A percentile compares a stretch with the other conserved stretches of the same genome.
These are phyloP conservation scores for Erpobdella octoculata DNA, from an alignment of 2,888 invertebrate genomes.

Conservation along the genomic window DNA sequence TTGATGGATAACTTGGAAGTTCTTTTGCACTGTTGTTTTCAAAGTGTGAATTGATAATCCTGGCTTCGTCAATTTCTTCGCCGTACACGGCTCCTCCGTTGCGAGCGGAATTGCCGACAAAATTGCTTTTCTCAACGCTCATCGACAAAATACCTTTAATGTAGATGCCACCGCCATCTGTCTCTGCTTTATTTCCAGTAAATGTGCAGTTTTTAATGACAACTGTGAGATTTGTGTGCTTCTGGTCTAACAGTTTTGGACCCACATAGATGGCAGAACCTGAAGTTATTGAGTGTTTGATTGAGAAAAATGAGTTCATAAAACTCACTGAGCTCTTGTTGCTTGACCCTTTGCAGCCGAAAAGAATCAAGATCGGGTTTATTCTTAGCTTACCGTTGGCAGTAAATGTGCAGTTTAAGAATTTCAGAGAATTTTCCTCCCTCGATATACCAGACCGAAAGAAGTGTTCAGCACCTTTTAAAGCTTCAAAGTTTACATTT, in stretches of 20 bases:
- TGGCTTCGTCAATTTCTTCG: background rate
- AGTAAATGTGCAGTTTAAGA: background rate
- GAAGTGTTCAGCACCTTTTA: background rate
- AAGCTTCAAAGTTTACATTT: background rate
- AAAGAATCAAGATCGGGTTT: background rate
- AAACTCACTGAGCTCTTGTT: background rate
- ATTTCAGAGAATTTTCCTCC: background rate
- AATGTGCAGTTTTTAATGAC: background rate
- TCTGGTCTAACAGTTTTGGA: background rate
- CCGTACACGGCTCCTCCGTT: background rate
- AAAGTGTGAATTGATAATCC: background rate
- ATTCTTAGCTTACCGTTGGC: background rate
- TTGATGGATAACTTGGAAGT: background rate
- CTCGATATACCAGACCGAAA: background rate
- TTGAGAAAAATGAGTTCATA: background rate
- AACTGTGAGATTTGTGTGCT: background rate
- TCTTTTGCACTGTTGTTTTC: background rate
- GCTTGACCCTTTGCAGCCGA: background rate
- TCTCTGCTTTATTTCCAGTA: background rate
- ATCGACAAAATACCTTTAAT: background rate
- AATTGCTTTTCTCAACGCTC: background rate
- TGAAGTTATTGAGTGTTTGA: background rate
- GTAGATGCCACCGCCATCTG: background rate
- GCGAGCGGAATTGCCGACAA: background rate
- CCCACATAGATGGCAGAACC: background rate